Conservation (phyloP, 2,797 vertebrate genomes). For the Yasuhikotakia modesta region DNA sequence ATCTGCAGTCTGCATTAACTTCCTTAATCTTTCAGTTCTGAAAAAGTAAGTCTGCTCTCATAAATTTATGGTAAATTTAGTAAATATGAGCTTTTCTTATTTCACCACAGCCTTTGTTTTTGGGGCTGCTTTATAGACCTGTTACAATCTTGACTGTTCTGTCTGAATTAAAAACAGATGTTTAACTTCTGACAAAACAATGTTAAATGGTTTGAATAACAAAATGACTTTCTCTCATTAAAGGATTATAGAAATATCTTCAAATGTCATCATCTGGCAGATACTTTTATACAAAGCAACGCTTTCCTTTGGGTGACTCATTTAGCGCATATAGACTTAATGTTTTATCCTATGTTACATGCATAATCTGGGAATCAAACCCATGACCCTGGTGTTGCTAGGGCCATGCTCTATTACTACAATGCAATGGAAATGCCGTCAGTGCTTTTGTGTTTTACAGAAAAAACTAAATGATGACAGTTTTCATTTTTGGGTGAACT, state of each 20-base stretch:
- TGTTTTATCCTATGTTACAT: not conserved
- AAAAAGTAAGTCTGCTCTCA: not conserved
- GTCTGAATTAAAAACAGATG: too few species aligned
- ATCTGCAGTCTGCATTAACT: not conserved
- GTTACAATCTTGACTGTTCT: too few species aligned
- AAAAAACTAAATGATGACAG: not conserved
- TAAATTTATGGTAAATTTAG: not conserved
- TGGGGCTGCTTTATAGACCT: not conserved
- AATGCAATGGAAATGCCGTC: not conserved
- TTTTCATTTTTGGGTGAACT: not conserved
- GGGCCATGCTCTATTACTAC: not conserved
- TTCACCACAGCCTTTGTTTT: too few species aligned
- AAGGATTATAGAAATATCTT: too few species aligned
- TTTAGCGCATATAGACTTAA: too few species aligned
- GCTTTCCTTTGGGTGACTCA: too few species aligned
- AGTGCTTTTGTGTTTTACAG: not conserved
- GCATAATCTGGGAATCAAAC: not conserved
- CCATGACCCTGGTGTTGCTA: not conserved
- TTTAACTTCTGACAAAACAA: too few species aligned
- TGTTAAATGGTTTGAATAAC: too few species aligned
- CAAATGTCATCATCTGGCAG: too few species aligned
- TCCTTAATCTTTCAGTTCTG: not conserved
- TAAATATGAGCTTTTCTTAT: too few species aligned
- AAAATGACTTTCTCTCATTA: too few species aligned
- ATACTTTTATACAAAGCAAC: too few species aligned